phyloP scores from a whole-genome alignment of 2,888 invertebrate species.

The Pseudococcus jackbeardsleyi region DNA sequence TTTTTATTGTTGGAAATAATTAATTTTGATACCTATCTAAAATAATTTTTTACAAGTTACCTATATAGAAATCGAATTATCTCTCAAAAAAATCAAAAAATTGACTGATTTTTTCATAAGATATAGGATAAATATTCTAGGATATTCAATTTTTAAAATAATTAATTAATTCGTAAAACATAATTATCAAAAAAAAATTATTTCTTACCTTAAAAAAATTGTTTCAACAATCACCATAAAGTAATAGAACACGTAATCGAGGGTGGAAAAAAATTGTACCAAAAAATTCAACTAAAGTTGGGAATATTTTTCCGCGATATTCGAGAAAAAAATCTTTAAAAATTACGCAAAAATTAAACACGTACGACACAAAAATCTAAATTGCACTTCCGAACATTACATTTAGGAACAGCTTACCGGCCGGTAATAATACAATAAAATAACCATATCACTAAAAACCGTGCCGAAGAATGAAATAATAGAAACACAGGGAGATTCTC shows the following conservation, averaged over 20 bases:
- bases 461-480: slow-evolving; percentile 18
- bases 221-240: neutral
- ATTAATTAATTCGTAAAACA: neutral
- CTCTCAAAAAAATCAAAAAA: no score
- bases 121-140: no score
- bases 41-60: no score
- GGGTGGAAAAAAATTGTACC: neutral
- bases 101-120: no score
- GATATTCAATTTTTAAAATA: no score
- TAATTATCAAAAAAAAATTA: slow-evolving; percentile 7
- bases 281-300: neutral
- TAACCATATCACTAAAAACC: slow-evolving; percentile 52
- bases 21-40: no score
- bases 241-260: neutral
- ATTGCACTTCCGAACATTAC: slow-evolving; percentile 48
- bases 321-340: neutral
- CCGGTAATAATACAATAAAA: slow-evolving; percentile 46
- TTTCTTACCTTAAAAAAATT: neutral
- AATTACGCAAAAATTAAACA: slow-evolving; percentile 22
- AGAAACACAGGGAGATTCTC: slow-evolving; percentile 26
- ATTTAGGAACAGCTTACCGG: slow-evolving; percentile 35
- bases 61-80: no score
- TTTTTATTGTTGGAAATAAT: no score
- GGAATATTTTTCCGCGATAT: no score
- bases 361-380: slow-evolving; percentile 5